Evolutionary conservation across 2,888 invertebrate species (phyloP).

Genomic region (Sturmia bella): DNA sequence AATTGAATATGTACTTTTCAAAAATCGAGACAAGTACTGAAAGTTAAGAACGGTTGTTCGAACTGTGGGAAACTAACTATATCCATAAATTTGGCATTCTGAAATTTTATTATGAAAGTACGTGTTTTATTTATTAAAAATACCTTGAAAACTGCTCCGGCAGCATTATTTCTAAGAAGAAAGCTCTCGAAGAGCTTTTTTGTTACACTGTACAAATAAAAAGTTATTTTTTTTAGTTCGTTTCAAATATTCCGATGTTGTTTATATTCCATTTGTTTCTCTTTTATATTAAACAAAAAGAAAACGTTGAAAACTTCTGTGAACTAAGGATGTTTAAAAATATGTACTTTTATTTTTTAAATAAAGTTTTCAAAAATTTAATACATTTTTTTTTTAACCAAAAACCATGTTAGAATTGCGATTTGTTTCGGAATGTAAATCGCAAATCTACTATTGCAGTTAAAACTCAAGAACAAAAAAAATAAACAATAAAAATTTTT

Average conservation of each 20-base stretch:
- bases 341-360: constrained; percentile 62
- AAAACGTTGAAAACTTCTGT: constrained; percentile 61
- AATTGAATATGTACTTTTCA: too few species aligned
- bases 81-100: too few species aligned
- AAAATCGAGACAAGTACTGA: too few species aligned
- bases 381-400: constrained; percentile 71
- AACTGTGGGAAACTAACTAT: too few species aligned
- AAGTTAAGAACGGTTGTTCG: too few species aligned
- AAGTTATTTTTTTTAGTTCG: constrained; percentile 17
- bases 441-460: constrained; percentile 78
- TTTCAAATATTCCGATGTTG: constrained; percentile 13
- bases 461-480: constrained; percentile 56
- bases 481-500: constrained; percentile 48
- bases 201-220: constrained; percentile 29
- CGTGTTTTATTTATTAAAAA: too few species aligned
- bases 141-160: too few species aligned
- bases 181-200: not conserved
- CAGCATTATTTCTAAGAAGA: too few species aligned
- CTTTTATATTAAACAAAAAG: constrained; percentile 49
- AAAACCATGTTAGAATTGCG: constrained; percentile 70
- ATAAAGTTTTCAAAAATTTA: constrained; percentile 69
- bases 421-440: constrained; percentile 32
- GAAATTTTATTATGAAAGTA: too few species aligned
- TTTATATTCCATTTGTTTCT: constrained; percentile 24
- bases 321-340: constrained; percentile 76